Percentiles rank a stretch among this genome's conserved stretches.
These are phyloP conservation scores for Tiaroga cobitis DNA, from an alignment of 2,797 vertebrate species.

Conservation along the genomic window DNA sequence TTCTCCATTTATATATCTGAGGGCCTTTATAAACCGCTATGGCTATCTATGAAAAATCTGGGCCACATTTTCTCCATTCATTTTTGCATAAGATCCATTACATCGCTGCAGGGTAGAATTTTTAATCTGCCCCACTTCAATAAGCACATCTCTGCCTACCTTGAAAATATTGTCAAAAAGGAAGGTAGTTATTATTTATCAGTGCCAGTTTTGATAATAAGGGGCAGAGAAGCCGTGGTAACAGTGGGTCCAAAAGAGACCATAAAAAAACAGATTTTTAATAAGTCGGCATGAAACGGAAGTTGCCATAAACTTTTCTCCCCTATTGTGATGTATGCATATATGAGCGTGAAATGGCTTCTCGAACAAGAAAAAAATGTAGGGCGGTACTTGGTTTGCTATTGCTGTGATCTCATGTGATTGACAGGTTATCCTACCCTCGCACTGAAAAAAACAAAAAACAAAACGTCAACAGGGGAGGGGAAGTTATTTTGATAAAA, in stretches of 20 bases:
- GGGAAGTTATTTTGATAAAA: too few relatives aligned
- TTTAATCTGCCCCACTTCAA: constrained; percentile 59
- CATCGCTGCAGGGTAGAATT: constrained; percentile 51
- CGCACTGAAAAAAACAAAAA: rapidly evolving
- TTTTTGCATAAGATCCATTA: constrained; percentile 59
- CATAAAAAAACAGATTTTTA: not conserved
- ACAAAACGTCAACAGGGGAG: too few relatives aligned
- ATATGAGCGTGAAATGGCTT: not conserved
- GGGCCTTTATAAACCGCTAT: constrained; percentile 47
- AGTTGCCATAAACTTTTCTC: not conserved
- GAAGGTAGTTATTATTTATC: constrained; percentile 48
- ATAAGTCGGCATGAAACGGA: not conserved
- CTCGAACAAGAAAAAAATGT: not conserved
- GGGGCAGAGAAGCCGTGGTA: not conserved
- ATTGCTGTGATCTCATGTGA: not conserved
- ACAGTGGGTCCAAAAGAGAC: not conserved
- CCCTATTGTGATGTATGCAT: not conserved
- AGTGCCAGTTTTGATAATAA: constrained; percentile 31
- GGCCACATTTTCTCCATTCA: constrained; percentile 51
- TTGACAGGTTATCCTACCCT: not conserved
- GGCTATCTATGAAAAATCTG: constrained; percentile 57
- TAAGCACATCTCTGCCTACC: constrained; percentile 54
- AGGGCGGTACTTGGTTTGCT: not conserved
- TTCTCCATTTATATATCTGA: constrained; percentile 53
- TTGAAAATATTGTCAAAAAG: constrained; percentile 55